Base-by-base conservation (phyloP, 64 coral and sea anemone species). In the Trachythela sp. region DNA sequence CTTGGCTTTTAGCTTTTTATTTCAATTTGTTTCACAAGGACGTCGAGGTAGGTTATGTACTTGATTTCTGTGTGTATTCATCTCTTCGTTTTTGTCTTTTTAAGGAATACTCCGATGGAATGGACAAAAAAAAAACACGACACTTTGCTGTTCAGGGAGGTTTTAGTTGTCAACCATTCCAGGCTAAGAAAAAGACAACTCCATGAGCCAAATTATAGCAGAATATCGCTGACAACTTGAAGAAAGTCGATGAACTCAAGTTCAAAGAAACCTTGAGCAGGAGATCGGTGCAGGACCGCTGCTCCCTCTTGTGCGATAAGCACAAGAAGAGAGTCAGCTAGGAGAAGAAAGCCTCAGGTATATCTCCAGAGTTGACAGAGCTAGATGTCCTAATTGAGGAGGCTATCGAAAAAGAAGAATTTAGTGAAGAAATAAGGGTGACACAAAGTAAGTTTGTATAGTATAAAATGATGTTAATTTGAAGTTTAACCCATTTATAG, bases 181-280 rank as follows among this genome's bases (percentile, higher is more conserved):
- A 77, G 42, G 72, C 91, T n/a, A 88, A 92, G 45, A 30, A 26
- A 70, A 92, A 92, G 40, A 92, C 91, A 2, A 64, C 51, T 87
- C 86, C 87, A 36, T 2, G 88, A 54, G 88, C 75, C 5, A 0
- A 58, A 56, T 60, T 64, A n/a, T 90, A 42, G 88, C 77, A 15
- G 39, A 35, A 13, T 0, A 84, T 90, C 3, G 48, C 50, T 0
- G 51, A 83, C 0, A 45, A 49, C 14, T 72, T 90, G 50, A 84
- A 92, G 60, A 22, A 83, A 20, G 38, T 54, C 68, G 85, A 92
- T 26, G 50, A 84, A 15, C 86, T 70, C 26, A 33, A 13, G 13
- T 92, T 92, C 48, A 92, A 92, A 54, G 41, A 77, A 13, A 60
- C 60, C 20, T 20, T 87, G 32, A 32, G 2, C 2, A 77, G 26